These are phyloP conservation scores for Drosophila ironensis DNA, from an alignment of 1,140 invertebrate genomes.

Conservation along the genomic window DNA sequence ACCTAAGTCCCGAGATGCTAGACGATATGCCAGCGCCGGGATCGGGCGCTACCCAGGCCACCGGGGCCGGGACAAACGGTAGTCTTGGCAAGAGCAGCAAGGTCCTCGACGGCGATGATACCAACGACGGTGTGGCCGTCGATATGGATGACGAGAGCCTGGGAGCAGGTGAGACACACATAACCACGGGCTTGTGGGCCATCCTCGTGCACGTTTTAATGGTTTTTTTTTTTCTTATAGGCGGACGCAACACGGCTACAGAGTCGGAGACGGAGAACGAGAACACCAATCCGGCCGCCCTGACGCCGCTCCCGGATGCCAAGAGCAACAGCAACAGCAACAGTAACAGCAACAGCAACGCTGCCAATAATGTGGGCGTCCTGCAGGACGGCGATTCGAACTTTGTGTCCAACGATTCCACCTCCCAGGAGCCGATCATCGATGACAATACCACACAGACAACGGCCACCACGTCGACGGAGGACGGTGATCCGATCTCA, in stretches of 20 bases:
- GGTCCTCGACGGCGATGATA: slow-evolving; percentile 60
- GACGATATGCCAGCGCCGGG: slow-evolving; percentile 87
- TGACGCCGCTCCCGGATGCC: slow-evolving; percentile 57
- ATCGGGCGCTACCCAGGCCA: slow-evolving; percentile 14
- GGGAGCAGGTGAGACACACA: slow-evolving; percentile 82
- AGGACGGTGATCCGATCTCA: slow-evolving; percentile 61
- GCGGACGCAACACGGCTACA: slow-evolving; percentile 83
- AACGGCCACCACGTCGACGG: slow-evolving; percentile 76
- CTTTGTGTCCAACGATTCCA: slow-evolving; percentile 79
- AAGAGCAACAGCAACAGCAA: slow-evolving; percentile 75
- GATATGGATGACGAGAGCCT: slow-evolving; percentile 80
- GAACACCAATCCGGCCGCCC: slow-evolving; percentile 77
- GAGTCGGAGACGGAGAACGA: slow-evolving; percentile 83
- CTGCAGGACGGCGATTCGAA: slow-evolving; percentile 76
- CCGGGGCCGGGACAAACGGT: slow-evolving; percentile 42
- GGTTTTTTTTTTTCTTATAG: slow-evolving; percentile 69
- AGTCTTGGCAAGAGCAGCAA: slow-evolving; percentile 37
- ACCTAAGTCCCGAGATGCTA: slow-evolving; percentile 91
- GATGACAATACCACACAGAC: slow-evolving; percentile 81
- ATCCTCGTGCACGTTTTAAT: too few species aligned
- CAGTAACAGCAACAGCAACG: slow-evolving; percentile 77
- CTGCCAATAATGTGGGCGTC: slow-evolving; percentile 43
- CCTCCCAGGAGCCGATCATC: slow-evolving; percentile 76
- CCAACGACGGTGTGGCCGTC: slow-evolving; percentile 77
- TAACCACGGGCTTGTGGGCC: background rate